Evolutionary conservation across 2,113 vertebrate species (phyloP).

Genomic region (Phoxinus phoxinus): DNA sequence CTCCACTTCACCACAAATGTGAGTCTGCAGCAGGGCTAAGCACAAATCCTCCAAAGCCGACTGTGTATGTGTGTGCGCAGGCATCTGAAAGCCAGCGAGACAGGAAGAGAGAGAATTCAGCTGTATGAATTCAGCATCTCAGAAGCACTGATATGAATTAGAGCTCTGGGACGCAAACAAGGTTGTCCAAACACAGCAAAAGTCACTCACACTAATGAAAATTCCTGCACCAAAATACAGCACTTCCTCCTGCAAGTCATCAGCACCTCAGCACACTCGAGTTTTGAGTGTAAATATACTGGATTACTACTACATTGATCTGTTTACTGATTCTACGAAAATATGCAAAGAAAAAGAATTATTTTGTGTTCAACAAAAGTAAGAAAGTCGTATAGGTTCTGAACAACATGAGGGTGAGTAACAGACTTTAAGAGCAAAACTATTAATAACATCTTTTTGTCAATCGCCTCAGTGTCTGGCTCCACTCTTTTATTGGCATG

Average conservation of each 20-base stretch:
- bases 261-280: conserved; percentile 27
- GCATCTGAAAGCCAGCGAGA: neutral
- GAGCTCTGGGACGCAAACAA: conserved; percentile 8
- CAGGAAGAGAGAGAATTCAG: conserved; percentile 13
- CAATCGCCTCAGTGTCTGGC: neutral
- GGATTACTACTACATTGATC: neutral
- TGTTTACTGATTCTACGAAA: neutral
- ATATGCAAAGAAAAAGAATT: neutral
- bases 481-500: neutral
- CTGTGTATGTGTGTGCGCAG: neutral
- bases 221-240: conserved; percentile 35
- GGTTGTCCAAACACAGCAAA: conserved; percentile 26
- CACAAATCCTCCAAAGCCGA: conserved; percentile 42
- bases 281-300: neutral
- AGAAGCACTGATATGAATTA: conserved; percentile 18
- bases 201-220: conserved; percentile 38
- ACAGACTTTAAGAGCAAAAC: neutral
- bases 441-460: neutral
- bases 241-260: conserved; percentile 30
- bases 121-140: conserved; percentile 15
- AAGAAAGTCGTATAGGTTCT: neutral
- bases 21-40: conserved; percentile 33
- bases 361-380: neutral
- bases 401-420: neutral
- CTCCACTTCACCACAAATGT: conserved; percentile 38